These are phyloP conservation scores for Tinea pellionella DNA, from an alignment of 2,888 invertebrate species.

Conservation along the genomic window DNA sequence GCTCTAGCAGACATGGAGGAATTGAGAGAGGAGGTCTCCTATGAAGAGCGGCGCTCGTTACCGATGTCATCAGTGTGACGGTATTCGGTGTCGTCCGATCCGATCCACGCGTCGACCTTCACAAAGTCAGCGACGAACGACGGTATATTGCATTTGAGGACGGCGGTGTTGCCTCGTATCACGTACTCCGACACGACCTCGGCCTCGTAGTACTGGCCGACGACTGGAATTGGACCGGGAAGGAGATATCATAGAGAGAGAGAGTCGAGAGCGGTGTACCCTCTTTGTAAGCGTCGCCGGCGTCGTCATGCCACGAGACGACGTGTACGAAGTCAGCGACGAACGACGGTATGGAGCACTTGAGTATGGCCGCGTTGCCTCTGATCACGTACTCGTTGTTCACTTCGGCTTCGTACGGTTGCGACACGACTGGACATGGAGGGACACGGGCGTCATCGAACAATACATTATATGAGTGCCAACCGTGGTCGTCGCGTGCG, in stretches of 20 bases:
- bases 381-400: constrained; percentile 92
- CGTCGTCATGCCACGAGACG: constrained; percentile 87
- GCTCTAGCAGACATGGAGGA: no score
- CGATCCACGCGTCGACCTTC: constrained; percentile 85
- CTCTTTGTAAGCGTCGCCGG: constrained; percentile 64
- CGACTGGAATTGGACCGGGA: constrained; percentile 18
- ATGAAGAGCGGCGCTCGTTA: no score
- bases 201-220: constrained; percentile 80
- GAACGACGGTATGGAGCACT: constrained; percentile 92
- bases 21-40: no score
- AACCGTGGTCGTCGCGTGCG: background rate
- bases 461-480: constrained; percentile 29
- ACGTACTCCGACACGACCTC: constrained; percentile 92
- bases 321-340: constrained; percentile 93
- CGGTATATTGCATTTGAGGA: constrained; percentile 89
- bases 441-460: constrained; percentile 23
- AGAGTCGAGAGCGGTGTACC: constrained; percentile 56
- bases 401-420: constrained; percentile 91
- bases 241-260: constrained; percentile 73
- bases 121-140: constrained; percentile 93
- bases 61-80: constrained; percentile 72
- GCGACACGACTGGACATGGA: constrained; percentile 81
- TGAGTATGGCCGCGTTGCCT: constrained; percentile 88
- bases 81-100: constrained; percentile 72
- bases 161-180: constrained; percentile 87